A percentile compares a stretch with the other conserved stretches of the same genome.
phyloP scores from a whole-genome alignment of 2,113 vertebrate species.

The Bubo bubo region DNA sequence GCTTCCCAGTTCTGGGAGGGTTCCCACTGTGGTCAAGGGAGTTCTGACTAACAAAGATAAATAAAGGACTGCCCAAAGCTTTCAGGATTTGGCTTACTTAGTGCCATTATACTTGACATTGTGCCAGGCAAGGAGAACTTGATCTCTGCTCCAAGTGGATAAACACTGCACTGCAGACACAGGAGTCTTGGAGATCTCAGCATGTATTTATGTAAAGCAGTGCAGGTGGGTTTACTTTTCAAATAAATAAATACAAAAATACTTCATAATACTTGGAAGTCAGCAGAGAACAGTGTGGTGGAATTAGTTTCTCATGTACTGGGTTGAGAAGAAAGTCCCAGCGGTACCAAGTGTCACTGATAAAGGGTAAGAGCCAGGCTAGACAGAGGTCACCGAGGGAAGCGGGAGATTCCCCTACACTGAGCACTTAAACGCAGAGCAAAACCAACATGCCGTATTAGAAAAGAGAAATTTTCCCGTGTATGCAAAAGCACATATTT shows the following conservation, averaged over 20 bases:
- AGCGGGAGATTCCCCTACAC: not conserved
- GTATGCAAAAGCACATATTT: not conserved
- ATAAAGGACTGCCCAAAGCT: not conserved
- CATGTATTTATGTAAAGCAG: not conserved
- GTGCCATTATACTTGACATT: not conserved
- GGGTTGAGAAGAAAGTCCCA: not conserved
- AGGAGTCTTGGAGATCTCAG: not conserved
- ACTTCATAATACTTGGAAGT: not conserved
- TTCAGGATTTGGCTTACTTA: not conserved
- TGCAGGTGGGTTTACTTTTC: constrained; percentile 22
- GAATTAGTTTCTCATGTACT: not conserved
- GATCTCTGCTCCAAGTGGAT: not conserved
- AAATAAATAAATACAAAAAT: constrained; percentile 27
- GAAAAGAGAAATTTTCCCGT: not conserved
- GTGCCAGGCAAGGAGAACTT: not conserved
- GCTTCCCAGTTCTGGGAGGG: not conserved
- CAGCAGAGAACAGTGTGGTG: not conserved
- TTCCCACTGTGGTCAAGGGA: not conserved
- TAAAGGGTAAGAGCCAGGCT: not conserved
- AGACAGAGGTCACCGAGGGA: not conserved
- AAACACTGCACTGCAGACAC: not conserved
- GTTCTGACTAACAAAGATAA: not conserved
- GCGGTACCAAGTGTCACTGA: not conserved
- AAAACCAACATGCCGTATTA: not conserved
- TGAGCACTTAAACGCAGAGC: not conserved